Percentiles rank a stretch among this genome's conserved stretches.
Evolutionary conservation across 2,113 vertebrate genomes (phyloP).

Genomic region (Ginglymostoma cirratum): DNA sequence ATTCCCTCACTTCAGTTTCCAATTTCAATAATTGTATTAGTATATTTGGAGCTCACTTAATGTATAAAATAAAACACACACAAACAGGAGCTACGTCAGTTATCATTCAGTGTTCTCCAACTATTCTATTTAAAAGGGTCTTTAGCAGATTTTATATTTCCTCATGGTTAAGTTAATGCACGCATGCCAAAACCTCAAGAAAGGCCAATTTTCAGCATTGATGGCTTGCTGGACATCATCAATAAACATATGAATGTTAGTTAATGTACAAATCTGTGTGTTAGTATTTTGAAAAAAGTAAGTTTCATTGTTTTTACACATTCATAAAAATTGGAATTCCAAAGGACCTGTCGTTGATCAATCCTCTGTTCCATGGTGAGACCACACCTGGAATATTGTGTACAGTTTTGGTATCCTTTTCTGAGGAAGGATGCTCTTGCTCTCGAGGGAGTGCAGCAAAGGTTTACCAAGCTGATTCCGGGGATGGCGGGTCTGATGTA

Average conservation of each 20-base stretch:
- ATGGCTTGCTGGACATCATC: neutral
- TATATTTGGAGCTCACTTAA: neutral
- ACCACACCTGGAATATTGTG: too few species aligned
- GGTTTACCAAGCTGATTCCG: too few species aligned
- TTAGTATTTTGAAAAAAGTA: neutral
- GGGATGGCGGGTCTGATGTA: too few species aligned
- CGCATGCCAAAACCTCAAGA: neutral
- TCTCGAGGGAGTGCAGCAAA: too few species aligned
- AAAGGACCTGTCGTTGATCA: neutral
- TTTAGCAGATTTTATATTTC: neutral
- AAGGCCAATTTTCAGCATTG: neutral
- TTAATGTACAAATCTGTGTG: neutral
- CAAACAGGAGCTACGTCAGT: neutral
- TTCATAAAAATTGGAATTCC: neutral
- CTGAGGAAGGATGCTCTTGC: too few species aligned
- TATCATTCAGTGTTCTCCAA: neutral
- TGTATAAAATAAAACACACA: neutral
- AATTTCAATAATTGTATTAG: neutral
- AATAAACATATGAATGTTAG: neutral
- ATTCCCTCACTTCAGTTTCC: neutral
- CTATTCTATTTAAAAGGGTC: neutral
- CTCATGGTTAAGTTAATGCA: neutral
- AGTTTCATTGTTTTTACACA: neutral
- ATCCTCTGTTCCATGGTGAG: neutral
- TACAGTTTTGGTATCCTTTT: too few species aligned